Evolutionary conservation across 2,797 vertebrate genomes (phyloP).

Genomic region (Diglossa cyanea): DNA sequence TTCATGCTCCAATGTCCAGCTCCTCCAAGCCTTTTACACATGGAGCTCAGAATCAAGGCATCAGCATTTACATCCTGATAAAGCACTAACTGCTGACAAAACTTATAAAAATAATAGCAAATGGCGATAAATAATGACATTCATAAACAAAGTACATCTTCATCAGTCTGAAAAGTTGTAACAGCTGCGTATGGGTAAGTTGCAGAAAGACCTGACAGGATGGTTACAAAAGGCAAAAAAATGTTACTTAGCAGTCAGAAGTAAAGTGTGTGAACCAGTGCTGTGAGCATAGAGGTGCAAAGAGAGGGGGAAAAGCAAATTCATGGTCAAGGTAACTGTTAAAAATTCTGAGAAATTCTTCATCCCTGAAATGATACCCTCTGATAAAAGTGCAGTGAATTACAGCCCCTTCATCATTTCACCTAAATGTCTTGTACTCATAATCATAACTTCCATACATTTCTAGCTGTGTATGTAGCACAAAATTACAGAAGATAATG

Average conservation of each 20-base stretch:
- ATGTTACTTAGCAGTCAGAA: background rate
- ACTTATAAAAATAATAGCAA: background rate
- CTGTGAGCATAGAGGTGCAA: fast-evolving
- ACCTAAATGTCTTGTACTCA: background rate
- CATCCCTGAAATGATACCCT: background rate
- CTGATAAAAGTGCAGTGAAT: background rate
- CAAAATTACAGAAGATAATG: background rate
- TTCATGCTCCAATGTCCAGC: background rate
- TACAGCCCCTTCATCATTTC: background rate
- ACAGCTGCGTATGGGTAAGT: background rate
- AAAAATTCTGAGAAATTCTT: background rate
- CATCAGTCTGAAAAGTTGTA: background rate
- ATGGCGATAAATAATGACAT: background rate
- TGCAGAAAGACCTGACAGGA: background rate
- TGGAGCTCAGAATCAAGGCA: background rate
- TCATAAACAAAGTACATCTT: background rate
- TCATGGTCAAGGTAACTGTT: background rate
- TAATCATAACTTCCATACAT: background rate
- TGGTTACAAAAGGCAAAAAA: background rate
- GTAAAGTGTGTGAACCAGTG: background rate
- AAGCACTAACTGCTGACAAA: background rate
- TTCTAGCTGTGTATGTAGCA: background rate
- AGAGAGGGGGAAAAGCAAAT: background rate
- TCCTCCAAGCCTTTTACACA: background rate
- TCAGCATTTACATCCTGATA: background rate